Evolutionary conservation across 2,797 vertebrate species (phyloP), one percentile per base, ranked within the genome.

Genomic region (Graptemys geographica): DNA sequence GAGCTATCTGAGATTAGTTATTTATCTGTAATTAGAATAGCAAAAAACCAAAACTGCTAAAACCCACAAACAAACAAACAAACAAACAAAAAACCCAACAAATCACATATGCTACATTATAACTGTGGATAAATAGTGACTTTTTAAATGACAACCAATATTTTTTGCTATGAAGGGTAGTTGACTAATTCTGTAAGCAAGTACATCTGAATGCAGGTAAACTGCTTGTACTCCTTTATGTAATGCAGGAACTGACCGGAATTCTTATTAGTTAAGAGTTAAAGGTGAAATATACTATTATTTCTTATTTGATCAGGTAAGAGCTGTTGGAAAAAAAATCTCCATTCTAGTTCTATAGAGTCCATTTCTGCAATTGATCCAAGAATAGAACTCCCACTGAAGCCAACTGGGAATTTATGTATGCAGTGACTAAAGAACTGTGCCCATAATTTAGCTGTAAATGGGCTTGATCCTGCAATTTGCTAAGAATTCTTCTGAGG

Each of bases 221-320:
- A 62, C 41, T 87, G 3, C 33, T 80, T 25, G 3, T 33, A 44
- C 0, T 49, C 28, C 4, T n/a, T 18, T 25, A 52, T 6, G 4
- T 2, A 31, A 87, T 94, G 37, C n/a, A 84, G 57, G 53, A 86
- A 94, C 59, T n/a, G 19, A 44, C 11, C 27, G 76, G 41, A 1
- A 78, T 6, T 86, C 12, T 76, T 83, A 84, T 84, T 89, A 5
- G 12, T 89, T 90, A 80, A 8, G 91, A 81, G 3, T 31, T 81
- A 82, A 78, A 79, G 12, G 72, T 2, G 4, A 82, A 82, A 91
- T 2, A 33, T 3, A 83, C 1, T 16, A 80, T 8, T 2, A 18
- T 87, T 90, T 23, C 5, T 62, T 79, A 76, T 11, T 23, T 3
- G 56, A 41, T 12, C 49, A n/a, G 55, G 21, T 37, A 80, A 86